Evolutionary conservation across 2,888 invertebrate species (phyloP).

Genomic region (Nomada hirtipes): DNA sequence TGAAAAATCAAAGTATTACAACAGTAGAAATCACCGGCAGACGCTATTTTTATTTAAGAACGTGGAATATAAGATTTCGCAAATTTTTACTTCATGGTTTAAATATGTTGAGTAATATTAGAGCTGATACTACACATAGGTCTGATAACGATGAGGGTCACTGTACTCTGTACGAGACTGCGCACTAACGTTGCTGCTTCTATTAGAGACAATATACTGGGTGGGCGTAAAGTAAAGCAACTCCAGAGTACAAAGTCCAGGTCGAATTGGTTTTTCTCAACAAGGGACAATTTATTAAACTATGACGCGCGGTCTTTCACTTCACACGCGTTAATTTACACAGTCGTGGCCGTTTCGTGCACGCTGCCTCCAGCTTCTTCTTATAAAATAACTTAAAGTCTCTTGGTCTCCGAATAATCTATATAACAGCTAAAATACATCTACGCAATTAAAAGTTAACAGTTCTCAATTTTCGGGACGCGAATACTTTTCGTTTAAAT

Average conservation of each 20-base stretch:
- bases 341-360: conserved; percentile 12
- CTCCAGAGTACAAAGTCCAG: conserved; percentile 7
- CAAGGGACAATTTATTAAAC: conserved; percentile 56
- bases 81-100: neutral
- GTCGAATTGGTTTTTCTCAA: conserved; percentile 33
- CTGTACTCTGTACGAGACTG: conserved; percentile 31
- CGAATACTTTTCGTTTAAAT: neutral
- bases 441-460: conserved; percentile 25
- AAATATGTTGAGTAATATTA: neutral
- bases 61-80: neutral
- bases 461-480: conserved; percentile 4
- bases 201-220: conserved; percentile 19
- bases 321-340: conserved; percentile 43
- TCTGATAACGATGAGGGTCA: conserved; percentile 38
- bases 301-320: conserved; percentile 11
- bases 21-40: no score
- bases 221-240: conserved; percentile 23
- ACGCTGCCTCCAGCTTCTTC: neutral
- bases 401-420: conserved; percentile 41
- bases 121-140: neutral
- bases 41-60: no score
- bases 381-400: conserved; percentile 47
- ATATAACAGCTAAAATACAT: neutral
- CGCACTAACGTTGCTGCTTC: conserved; percentile 19
- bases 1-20: no score